Base-by-base conservation (phyloP, 2,888 invertebrate genomes). In the Matsumyia berberina region DNA sequence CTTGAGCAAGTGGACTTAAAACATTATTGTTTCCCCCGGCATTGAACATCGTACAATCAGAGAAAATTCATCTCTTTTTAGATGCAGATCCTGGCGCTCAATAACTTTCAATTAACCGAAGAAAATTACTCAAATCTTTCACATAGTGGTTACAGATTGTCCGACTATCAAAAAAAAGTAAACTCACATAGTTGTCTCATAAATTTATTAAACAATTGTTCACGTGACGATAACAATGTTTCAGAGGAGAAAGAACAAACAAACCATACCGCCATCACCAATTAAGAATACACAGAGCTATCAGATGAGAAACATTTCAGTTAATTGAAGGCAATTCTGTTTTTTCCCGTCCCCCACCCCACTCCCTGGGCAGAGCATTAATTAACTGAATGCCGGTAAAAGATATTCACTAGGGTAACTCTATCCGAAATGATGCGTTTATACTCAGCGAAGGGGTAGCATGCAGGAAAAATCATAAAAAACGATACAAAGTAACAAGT, bases 361-460 rank as follows among this genome's bases (percentile, higher is more conserved):
- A n/a, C 24, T 37, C 55, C 46, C 15, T 8, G 39, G 51, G 39
- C 33, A 37, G 57, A 24, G 62, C 57, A 35, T 85, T 85, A 85
- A 85, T 85, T 85, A 85, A 85, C 74, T 53, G 79, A 80, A 80
- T 76, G 80, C 85, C 85, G 85, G 85, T 85, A 76, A 85, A 85
- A 85, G 69, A 80, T 85, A 85, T 80, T 70, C 72, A 74, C 69
- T 66, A 80, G 85, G 74, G 85, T 73, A 80, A 76, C 80, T 66
- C 69, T 70, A 80, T 83, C 74, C 62, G 64, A 70, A 85, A n/a
- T n/a, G 70, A 85, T 60, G 73, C 60, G 66, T 78, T 64, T 31
- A 49, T 8, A 24, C 33, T n/a, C 15, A 49, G 17, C 39, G 64
- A 53, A 73, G 44, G 72, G 66, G 39, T 53, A 49, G 7, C 8